phyloP scores from a whole-genome alignment of 1,140 invertebrate species.

The Drosophila melanica region DNA sequence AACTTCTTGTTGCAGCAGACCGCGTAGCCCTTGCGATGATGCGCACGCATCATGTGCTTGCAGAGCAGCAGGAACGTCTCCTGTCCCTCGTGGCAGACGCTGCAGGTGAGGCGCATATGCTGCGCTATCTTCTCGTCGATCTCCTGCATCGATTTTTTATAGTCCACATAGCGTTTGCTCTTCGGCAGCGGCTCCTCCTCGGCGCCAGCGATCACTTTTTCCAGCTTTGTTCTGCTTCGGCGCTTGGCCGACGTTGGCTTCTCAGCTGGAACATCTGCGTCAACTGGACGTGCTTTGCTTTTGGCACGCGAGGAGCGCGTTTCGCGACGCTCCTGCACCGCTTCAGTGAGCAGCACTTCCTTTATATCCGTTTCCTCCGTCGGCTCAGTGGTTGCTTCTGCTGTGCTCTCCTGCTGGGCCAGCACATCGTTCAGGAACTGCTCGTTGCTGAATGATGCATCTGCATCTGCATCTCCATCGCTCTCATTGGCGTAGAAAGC shows the following conservation, averaged over 20 bases:
- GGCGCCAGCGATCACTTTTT: slow-evolving; percentile 4
- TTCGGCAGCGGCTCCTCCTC: slow-evolving; percentile 19
- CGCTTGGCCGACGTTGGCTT: slow-evolving; percentile 8
- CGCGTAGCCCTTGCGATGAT: slow-evolving; percentile 69
- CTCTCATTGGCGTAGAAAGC: slow-evolving; percentile 18
- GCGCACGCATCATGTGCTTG: slow-evolving; percentile 67
- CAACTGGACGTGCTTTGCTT: slow-evolving; percentile 43
- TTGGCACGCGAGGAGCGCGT: slow-evolving; percentile 56
- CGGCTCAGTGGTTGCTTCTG: not conserved
- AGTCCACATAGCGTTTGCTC: slow-evolving; percentile 58
- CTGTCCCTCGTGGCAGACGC: slow-evolving; percentile 60
- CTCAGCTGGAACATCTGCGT: slow-evolving; percentile 3
- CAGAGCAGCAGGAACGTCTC: slow-evolving; percentile 63
- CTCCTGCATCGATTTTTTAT: slow-evolving; percentile 68
- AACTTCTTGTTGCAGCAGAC: slow-evolving; percentile 80
- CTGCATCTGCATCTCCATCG: slow-evolving; percentile 17
- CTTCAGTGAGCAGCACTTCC: not conserved
- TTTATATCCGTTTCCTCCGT: not conserved
- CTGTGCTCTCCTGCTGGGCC: slow-evolving; percentile 17
- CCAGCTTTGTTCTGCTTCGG: slow-evolving; percentile 14
- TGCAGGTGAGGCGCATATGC: slow-evolving; percentile 73
- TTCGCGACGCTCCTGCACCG: slow-evolving; percentile 46
- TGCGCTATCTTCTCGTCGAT: slow-evolving; percentile 71
- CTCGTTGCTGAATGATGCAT: slow-evolving; percentile 62
- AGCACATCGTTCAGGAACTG: slow-evolving; percentile 64